Conservation (phyloP, 2,797 vertebrate genomes). For the Eutrigla gurnardus region DNA sequence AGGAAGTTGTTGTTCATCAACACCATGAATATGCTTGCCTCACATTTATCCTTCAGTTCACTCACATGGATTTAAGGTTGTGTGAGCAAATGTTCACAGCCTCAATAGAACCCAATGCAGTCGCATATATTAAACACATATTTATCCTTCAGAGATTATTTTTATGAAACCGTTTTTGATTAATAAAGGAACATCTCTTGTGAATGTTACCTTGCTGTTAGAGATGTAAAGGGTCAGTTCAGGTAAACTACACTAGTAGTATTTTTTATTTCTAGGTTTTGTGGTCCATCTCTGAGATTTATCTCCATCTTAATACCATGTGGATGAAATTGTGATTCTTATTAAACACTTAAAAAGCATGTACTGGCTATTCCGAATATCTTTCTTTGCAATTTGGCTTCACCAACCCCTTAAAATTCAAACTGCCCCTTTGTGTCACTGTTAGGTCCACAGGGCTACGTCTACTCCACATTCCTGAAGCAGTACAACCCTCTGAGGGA, state of each 20-base stretch:
- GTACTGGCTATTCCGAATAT: no score
- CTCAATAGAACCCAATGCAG: conserved; percentile 7
- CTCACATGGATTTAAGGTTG: conserved; percentile 18
- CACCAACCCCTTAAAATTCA: conserved; percentile 1
- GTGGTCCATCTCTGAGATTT: background rate
- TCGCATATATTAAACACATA: background rate
- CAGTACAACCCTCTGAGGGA: conserved; percentile 91
- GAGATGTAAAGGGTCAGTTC: background rate
- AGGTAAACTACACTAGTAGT: background rate
- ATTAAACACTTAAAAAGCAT: background rate
- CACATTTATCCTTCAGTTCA: conserved; percentile 44
- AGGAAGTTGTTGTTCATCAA: conserved; percentile 65
- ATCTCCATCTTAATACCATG: background rate
- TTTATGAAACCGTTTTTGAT: background rate
- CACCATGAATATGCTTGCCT: conserved; percentile 54
- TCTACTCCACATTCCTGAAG: conserved; percentile 96
- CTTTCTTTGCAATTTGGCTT: background rate
- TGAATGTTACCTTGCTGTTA: background rate
- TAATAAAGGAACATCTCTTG: background rate
- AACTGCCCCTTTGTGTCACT: conserved; percentile 26
- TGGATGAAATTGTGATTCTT: background rate
- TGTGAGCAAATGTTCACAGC: conserved; percentile 22
- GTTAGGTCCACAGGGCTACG: conserved; percentile 87
- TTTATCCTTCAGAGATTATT: background rate
- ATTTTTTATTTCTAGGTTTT: background rate